Evolutionary conservation across 2,888 invertebrate genomes (phyloP).

Genomic region (Caenorhabditis wallacei): DNA sequence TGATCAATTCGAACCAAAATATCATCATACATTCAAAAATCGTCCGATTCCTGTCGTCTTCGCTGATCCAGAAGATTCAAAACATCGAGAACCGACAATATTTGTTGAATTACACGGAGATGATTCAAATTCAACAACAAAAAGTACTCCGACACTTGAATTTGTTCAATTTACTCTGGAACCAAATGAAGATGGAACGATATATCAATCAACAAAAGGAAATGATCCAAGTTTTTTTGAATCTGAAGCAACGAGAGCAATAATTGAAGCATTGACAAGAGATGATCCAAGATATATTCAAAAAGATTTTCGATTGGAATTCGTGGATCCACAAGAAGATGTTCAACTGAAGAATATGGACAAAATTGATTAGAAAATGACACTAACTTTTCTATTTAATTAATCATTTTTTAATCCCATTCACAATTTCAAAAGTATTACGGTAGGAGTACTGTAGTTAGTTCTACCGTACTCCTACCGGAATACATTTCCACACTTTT

Average conservation of each 20-base stretch:
- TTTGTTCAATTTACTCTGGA: constrained; percentile 48
- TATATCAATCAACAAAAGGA: constrained; percentile 1
- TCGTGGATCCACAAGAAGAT: constrained; percentile 39
- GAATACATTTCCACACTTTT: neutral
- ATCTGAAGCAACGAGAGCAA: constrained; percentile 59
- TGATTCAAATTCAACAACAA: constrained; percentile 40
- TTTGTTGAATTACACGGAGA: constrained; percentile 46
- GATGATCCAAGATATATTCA: constrained; percentile 52
- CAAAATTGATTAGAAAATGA: neutral
- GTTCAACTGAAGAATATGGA: constrained; percentile 14
- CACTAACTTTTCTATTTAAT: constrained; percentile 1
- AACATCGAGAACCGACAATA: constrained; percentile 21
- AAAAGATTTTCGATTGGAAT: constrained; percentile 55
- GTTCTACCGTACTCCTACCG: neutral
- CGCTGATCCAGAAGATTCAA: constrained; percentile 30
- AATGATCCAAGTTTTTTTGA: constrained; percentile 37
- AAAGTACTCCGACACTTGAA: constrained; percentile 41
- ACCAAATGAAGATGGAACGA: constrained; percentile 28
- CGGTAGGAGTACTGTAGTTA: neutral
- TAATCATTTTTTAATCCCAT: neutral
- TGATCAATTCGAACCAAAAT: constrained; percentile 10
- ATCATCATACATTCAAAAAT: constrained; percentile 43
- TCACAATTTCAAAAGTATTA: neutral
- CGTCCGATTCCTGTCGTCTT: constrained; percentile 50
- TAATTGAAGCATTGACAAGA: constrained; percentile 55